Conservation (phyloP, 2,888 invertebrate species). For the Chloromyia formosa region DNA sequence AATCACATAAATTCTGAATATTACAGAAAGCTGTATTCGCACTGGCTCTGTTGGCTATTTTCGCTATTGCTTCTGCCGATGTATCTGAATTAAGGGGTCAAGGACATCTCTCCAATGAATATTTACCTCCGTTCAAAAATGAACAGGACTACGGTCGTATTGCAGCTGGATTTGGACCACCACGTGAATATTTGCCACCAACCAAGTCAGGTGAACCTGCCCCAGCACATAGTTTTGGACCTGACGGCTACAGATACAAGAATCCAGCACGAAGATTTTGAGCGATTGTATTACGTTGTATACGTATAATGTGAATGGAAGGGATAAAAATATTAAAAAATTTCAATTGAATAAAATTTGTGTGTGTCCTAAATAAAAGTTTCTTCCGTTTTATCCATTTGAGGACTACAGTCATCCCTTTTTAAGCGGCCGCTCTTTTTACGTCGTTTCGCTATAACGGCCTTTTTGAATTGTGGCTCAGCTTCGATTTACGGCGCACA, state of each 20-base stretch:
- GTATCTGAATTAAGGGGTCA: constrained; percentile 19
- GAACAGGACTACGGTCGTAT: constrained; percentile 1
- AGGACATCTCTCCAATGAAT: constrained; percentile 13
- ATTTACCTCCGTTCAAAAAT: constrained; percentile 18
- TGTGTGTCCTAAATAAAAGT: too few species aligned
- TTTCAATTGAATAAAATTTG: too few species aligned
- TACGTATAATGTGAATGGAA: too few species aligned
- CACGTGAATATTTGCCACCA: constrained; percentile 25
- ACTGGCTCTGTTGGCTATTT: constrained; percentile 25
- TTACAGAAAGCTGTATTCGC: constrained; percentile 27
- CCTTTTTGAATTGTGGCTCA: too few species aligned
- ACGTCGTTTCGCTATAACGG: too few species aligned
- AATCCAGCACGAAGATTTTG: constrained; percentile 4
- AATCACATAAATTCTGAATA: background rate
- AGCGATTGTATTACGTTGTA: too few species aligned
- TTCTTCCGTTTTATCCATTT: too few species aligned
- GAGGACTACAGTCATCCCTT: too few species aligned
- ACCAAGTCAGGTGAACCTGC: constrained; percentile 8
- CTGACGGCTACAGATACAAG: constrained; percentile 36
- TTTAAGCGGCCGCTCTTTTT: too few species aligned
- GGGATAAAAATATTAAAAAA: too few species aligned
- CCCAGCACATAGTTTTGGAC: constrained; percentile 28
- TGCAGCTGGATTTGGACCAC: constrained; percentile 22
- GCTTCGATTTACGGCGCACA: too few species aligned
- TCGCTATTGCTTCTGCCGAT: constrained; percentile 17